Conservation (phyloP, 2,888 invertebrate genomes). For the Sympetrum striolatum region DNA sequence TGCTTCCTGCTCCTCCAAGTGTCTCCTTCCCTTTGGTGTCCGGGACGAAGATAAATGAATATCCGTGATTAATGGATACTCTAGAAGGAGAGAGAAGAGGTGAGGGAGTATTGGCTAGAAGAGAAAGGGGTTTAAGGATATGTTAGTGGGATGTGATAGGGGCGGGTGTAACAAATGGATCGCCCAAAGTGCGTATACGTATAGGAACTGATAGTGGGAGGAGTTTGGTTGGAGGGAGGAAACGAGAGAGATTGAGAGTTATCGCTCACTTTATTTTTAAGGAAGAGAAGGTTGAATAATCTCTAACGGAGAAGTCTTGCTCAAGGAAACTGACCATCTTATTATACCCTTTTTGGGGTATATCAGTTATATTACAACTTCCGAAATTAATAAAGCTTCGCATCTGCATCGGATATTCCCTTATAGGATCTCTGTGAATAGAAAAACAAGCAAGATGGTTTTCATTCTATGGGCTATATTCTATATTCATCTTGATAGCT, state of each 20-base stretch:
- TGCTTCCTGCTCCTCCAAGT: slow-evolving; percentile 32
- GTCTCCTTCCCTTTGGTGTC: slow-evolving; percentile 39
- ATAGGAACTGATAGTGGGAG: neutral
- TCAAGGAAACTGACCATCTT: too few species aligned
- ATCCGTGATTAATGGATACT: slow-evolving; percentile 44
- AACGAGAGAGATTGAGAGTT: neutral
- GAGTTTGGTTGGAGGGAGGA: neutral
- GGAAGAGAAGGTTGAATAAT: neutral
- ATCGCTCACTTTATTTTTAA: neutral
- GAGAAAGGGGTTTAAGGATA: neutral
- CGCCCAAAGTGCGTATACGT: slow-evolving; percentile 1
- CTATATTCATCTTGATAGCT: too few species aligned
- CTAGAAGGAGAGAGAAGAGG: neutral
- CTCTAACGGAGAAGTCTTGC: too few species aligned
- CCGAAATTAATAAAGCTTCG: too few species aligned
- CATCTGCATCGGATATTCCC: too few species aligned
- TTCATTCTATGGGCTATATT: too few species aligned
- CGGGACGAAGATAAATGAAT: slow-evolving; percentile 45
- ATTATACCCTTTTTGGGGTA: too few species aligned
- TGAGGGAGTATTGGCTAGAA: neutral
- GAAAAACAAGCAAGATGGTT: too few species aligned
- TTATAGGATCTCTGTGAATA: too few species aligned
- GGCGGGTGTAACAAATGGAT: slow-evolving; percentile 28
- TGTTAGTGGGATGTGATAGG: neutral
- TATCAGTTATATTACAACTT: too few species aligned